A percentile compares a stretch with the other conserved stretches of the same genome.
Evolutionary conservation across 2,888 invertebrate genomes (phyloP).

Genomic region (Euplexia lucipara): DNA sequence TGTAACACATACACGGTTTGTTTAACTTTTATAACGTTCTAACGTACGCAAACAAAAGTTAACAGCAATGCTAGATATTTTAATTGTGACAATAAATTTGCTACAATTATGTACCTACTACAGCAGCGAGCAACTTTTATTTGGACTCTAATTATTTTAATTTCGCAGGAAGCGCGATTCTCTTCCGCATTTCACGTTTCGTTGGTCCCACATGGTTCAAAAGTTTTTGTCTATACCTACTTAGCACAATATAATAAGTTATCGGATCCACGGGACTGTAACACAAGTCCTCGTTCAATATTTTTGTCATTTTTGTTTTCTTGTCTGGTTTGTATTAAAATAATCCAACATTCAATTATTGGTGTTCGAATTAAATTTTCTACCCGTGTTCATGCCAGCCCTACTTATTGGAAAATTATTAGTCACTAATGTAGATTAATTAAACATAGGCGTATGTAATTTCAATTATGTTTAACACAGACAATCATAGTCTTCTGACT

Average conservation of each 20-base stretch:
- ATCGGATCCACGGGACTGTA: conserved; percentile 21
- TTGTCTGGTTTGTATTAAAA: conserved; percentile 34
- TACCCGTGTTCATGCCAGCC: conserved; percentile 55
- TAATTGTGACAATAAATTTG: conserved; percentile 64
- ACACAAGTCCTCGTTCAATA: conserved; percentile 1
- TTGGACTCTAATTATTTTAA: conserved; percentile 59
- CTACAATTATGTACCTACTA: conserved; percentile 59
- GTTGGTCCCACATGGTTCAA: conserved; percentile 64
- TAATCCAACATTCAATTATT: conserved; percentile 40
- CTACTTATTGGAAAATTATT: conserved; percentile 52
- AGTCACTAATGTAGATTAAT: conserved; percentile 61
- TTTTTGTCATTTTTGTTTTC: conserved; percentile 14
- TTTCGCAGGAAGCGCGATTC: conserved; percentile 56
- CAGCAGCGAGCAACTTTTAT: conserved; percentile 54
- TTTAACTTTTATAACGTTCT: conserved; percentile 46
- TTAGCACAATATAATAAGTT: conserved; percentile 35
- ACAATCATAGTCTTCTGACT: conserved; percentile 89
- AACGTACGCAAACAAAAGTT: conserved; percentile 53
- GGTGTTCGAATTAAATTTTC: neutral
- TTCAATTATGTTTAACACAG: conserved; percentile 79
- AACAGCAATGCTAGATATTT: conserved; percentile 59
- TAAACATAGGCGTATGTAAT: conserved; percentile 67
- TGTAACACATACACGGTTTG: conserved; percentile 49
- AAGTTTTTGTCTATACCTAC: conserved; percentile 46
- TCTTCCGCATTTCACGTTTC: conserved; percentile 58